Conservation (phyloP, 2,888 invertebrate species). For the Acheta domesticus region DNA sequence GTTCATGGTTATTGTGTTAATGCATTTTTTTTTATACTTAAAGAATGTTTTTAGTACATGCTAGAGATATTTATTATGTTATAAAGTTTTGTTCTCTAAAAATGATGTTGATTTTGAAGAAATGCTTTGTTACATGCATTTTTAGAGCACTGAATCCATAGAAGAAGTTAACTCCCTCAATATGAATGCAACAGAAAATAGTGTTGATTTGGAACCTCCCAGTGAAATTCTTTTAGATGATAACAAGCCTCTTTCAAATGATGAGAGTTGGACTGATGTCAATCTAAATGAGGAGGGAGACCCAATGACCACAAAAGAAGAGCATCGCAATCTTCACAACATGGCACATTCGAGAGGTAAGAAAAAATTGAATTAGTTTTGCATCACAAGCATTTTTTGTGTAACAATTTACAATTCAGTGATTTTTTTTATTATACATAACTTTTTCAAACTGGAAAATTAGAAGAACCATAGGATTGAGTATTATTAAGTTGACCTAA, state of each 20-base stretch:
- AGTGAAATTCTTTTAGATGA: conserved; percentile 64
- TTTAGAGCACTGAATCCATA: conserved; percentile 81
- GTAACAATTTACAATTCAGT: too few relatives aligned
- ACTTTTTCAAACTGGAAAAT: too few relatives aligned
- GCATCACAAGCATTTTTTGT: too few relatives aligned
- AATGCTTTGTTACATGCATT: conserved; percentile 27
- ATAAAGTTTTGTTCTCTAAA: too few relatives aligned
- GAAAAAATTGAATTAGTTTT: conserved; percentile 11
- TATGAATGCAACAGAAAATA: conserved; percentile 69
- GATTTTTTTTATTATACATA: too few relatives aligned
- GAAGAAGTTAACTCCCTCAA: conserved; percentile 73
- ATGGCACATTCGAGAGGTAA: conserved; percentile 50
- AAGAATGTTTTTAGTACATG: too few relatives aligned
- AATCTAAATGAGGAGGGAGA: conserved; percentile 82
- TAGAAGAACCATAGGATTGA: too few relatives aligned
- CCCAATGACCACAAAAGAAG: conserved; percentile 48
- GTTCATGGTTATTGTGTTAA: conserved; percentile 4
- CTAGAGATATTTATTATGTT: too few relatives aligned
- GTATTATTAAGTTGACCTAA: too few relatives aligned
- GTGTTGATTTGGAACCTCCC: conserved; percentile 59
- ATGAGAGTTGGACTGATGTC: conserved; percentile 91
- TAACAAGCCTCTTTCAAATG: conserved; percentile 66
- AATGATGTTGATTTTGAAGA: too few relatives aligned
- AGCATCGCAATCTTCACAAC: conserved; percentile 57
- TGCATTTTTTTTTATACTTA: not conserved